Conservation (phyloP, 2,888 invertebrate genomes). For the Amorpha juglandis region DNA sequence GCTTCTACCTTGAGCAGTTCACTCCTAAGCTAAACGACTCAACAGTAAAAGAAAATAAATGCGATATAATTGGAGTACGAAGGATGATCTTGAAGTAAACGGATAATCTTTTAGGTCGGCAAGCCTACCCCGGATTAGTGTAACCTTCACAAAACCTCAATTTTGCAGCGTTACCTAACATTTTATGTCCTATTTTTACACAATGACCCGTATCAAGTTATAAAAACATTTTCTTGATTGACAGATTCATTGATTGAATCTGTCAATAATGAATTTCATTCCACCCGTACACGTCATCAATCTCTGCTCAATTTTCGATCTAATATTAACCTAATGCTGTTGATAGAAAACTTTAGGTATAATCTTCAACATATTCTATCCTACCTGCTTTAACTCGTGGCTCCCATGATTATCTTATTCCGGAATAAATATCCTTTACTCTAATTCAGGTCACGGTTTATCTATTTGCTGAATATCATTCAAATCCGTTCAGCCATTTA, state of each 20-base stretch:
- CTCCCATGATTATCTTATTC: too few species aligned
- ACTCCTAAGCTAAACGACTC: neutral
- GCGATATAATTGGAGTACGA: conserved; percentile 4
- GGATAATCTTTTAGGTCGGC: conserved; percentile 24
- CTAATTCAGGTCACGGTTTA: too few species aligned
- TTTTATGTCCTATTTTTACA: conserved; percentile 1
- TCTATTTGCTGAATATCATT: too few species aligned
- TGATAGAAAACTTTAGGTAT: too few species aligned
- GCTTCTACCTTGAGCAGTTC: neutral
- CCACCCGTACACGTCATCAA: too few species aligned
- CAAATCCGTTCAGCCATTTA: too few species aligned
- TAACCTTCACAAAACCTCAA: conserved; percentile 9
- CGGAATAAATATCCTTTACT: too few species aligned
- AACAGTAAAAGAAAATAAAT: neutral
- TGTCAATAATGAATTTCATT: too few species aligned
- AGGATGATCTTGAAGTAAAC: conserved; percentile 21
- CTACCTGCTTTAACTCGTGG: too few species aligned
- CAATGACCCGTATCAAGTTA: neutral
- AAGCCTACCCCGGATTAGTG: conserved; percentile 2
- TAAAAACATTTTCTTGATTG: neutral
- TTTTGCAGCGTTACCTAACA: conserved; percentile 2
- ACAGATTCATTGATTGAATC: neutral
- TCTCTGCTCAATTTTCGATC: too few species aligned
- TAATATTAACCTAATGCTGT: too few species aligned
- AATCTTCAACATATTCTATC: too few species aligned